These are phyloP conservation scores for Intellagama lesueurii DNA, from an alignment of 2,797 vertebrate genomes.

Conservation along the genomic window DNA sequence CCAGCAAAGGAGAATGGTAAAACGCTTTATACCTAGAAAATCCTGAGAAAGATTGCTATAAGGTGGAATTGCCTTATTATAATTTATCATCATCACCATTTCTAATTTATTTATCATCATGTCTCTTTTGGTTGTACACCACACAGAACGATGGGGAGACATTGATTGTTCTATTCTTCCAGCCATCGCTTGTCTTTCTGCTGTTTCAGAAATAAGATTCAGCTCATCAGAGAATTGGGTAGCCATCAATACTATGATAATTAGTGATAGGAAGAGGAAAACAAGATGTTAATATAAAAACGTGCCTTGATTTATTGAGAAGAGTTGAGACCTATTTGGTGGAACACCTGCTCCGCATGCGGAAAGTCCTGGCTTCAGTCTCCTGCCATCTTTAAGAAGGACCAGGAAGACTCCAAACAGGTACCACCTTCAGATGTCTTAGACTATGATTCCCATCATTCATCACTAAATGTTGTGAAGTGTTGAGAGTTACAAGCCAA, in stretches of 20 bases:
- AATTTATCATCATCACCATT: too few relatives aligned
- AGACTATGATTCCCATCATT: too few relatives aligned
- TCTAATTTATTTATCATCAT: background rate
- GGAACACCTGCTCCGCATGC: background rate
- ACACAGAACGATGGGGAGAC: background rate
- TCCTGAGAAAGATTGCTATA: too few relatives aligned
- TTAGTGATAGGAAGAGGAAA: background rate
- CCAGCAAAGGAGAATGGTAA: too few relatives aligned
- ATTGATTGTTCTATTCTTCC: background rate
- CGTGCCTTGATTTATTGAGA: background rate
- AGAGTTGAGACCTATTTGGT: background rate
- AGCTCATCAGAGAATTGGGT: background rate
- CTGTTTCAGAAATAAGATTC: background rate
- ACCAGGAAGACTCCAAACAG: background rate
- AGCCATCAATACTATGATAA: conserved; percentile 8
- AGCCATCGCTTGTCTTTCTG: background rate
- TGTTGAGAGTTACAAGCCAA: too few relatives aligned
- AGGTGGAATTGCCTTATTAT: too few relatives aligned
- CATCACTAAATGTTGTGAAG: too few relatives aligned
- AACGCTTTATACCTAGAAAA: too few relatives aligned
- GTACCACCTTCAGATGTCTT: too few relatives aligned
- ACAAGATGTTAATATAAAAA: background rate
- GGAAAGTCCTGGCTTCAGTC: background rate
- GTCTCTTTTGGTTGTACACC: background rate
- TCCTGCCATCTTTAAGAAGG: background rate